phyloP scores from a whole-genome alignment of 2,888 invertebrate species.

The Drosophila kanekoi region DNA sequence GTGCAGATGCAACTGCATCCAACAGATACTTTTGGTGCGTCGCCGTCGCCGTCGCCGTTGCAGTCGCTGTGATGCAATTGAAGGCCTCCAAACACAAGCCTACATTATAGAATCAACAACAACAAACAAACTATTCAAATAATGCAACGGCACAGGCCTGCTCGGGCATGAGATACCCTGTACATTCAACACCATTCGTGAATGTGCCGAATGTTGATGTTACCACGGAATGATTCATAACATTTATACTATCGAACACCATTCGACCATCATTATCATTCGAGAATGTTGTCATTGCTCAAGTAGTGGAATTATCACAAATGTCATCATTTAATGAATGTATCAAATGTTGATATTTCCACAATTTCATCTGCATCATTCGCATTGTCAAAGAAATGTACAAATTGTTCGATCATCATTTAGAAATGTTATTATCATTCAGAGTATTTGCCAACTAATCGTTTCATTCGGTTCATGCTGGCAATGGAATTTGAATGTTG shows the following conservation, averaged over 20 bases:
- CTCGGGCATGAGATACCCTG: conserved; percentile 25
- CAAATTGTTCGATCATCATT: background rate
- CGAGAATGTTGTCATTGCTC: no score
- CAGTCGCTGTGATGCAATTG: conserved; percentile 56
- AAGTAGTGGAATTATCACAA: no score
- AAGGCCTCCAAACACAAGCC: conserved; percentile 56
- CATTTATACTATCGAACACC: no score
- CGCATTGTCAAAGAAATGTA: background rate
- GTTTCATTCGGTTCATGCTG: no score
- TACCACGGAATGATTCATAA: no score
- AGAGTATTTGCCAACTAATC: no score
- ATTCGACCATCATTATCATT: no score
- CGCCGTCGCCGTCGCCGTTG: conserved; percentile 16
- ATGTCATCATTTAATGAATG: background rate
- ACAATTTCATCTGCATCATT: background rate
- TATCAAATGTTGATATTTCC: background rate
- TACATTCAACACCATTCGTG: no score
- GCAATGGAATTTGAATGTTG: no score
- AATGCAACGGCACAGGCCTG: background rate
- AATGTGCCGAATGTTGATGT: no score
- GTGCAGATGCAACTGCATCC: conserved; percentile 63
- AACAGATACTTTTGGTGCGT: conserved; percentile 54
- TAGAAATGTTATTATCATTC: background rate
- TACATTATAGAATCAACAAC: conserved; percentile 61
- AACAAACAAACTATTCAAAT: conserved; percentile 32